phyloP scores from a whole-genome alignment of 2,797 vertebrate genomes.

The Masticophis lateralis region DNA sequence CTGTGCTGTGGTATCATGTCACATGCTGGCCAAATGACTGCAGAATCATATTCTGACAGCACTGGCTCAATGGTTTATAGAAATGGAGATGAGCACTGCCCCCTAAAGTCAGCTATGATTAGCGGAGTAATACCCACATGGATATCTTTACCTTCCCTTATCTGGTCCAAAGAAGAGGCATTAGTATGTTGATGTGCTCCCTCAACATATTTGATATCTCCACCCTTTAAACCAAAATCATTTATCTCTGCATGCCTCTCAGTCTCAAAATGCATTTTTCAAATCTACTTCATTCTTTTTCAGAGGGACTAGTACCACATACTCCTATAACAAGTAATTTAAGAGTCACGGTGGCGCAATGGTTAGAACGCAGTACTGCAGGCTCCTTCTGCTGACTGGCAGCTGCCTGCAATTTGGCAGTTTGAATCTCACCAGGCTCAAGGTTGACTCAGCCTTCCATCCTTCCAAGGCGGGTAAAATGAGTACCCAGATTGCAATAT shows the following conservation, averaged over 20 bases:
- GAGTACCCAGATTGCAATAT: too few species aligned
- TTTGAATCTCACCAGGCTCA: too few species aligned
- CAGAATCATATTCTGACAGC: background rate
- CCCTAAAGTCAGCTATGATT: background rate
- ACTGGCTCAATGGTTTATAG: background rate
- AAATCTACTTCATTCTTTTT: background rate
- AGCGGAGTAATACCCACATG: background rate
- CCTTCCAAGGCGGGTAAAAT: too few species aligned
- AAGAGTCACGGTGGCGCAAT: accelerated
- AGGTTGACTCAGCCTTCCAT: too few species aligned
- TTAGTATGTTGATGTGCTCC: background rate
- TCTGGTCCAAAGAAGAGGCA: background rate
- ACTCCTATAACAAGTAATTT: background rate
- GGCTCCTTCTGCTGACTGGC: too few species aligned
- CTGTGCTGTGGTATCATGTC: background rate
- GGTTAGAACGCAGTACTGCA: too few species aligned
- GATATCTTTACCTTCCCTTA: background rate
- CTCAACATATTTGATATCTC: background rate
- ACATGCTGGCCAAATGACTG: background rate
- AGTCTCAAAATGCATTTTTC: background rate
- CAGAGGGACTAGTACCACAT: background rate
- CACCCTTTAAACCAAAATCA: background rate
- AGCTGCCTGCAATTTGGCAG: too few species aligned
- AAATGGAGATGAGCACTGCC: too few species aligned
- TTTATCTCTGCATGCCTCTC: background rate